These are phyloP conservation scores for Colistium nudipinnis DNA, from an alignment of 2,113 vertebrate genomes.

Conservation along the genomic window DNA sequence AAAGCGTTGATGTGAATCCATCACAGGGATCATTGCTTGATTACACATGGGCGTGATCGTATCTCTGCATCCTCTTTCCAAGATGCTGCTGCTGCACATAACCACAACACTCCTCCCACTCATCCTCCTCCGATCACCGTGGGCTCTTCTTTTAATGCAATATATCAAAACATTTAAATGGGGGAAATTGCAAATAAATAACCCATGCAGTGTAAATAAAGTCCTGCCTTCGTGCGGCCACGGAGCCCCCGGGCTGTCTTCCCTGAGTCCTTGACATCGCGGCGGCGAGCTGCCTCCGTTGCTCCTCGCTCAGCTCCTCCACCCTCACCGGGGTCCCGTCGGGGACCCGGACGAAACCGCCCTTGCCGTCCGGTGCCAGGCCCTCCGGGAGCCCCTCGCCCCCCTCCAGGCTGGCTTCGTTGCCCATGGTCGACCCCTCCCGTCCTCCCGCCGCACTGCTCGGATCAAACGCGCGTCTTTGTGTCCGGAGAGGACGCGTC, in stretches of 20 bases:
- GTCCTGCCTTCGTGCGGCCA: conserved; percentile 87
- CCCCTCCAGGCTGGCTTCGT: conserved; percentile 95
- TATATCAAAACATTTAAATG: neutral
- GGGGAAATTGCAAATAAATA: too few species aligned
- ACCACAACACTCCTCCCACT: conserved; percentile 32
- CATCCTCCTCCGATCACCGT: neutral
- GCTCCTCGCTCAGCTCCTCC: conserved; percentile 91
- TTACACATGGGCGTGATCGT: conserved; percentile 72
- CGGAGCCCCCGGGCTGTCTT: conserved; percentile 86
- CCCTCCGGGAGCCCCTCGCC: conserved; percentile 90
- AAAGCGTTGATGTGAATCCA: neutral
- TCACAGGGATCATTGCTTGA: neutral
- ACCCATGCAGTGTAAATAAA: conserved; percentile 24
- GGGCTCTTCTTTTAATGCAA: conserved; percentile 18
- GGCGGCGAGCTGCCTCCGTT: conserved; percentile 91
- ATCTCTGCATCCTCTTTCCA: conserved; percentile 31
- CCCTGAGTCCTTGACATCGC: conserved; percentile 95
- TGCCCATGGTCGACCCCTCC: conserved; percentile 90
- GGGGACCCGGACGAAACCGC: conserved; percentile 82
- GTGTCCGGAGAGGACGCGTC: conserved; percentile 63
- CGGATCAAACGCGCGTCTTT: conserved; percentile 63
- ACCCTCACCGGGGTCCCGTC: conserved; percentile 88
- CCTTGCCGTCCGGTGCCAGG: conserved; percentile 85
- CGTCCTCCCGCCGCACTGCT: conserved; percentile 30
- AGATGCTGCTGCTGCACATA: conserved; percentile 44